A percentile compares a stretch with the other conserved stretches of the same genome.
phyloP scores from a whole-genome alignment of 2,797 vertebrate genomes.

The Enteromius paludinosus region DNA sequence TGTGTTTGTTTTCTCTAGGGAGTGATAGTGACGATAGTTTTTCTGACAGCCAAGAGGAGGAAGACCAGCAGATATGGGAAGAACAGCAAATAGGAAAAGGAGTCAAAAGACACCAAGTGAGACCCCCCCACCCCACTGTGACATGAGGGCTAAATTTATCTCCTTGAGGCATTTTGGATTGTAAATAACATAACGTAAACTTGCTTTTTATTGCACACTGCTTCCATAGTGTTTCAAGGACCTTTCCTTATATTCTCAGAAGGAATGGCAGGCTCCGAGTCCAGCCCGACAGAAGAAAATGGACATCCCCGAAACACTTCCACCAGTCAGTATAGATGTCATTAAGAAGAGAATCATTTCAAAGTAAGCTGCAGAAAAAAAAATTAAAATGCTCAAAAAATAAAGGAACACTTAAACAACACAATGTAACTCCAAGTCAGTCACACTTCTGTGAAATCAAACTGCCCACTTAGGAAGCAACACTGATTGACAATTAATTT shows the following conservation, averaged over 20 bases:
- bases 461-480: too few species aligned
- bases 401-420: too few species aligned
- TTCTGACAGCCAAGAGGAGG: constrained; percentile 75
- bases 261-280: constrained; percentile 9
- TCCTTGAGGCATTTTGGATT: neutral
- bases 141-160: neutral
- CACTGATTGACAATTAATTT: too few species aligned
- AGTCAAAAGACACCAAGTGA: constrained; percentile 80
- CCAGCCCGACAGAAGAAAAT: constrained; percentile 70
- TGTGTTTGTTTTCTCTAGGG: constrained; percentile 59
- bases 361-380: constrained; percentile 77
- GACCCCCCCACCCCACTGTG: neutral
- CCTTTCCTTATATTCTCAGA: constrained; percentile 39
- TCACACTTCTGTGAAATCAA: too few species aligned
- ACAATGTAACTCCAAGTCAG: too few species aligned
- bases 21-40: constrained; percentile 71
- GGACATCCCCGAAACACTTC: constrained; percentile 76
- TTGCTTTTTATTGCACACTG: neutral
- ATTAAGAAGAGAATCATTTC: constrained; percentile 85
- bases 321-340: constrained; percentile 79
- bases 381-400: neutral
- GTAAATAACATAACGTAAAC: neutral
- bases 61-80: constrained; percentile 88
- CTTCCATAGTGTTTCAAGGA: constrained; percentile 16
- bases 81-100: constrained; percentile 91